Conservation (phyloP, 1,140 invertebrate genomes). For the Calosoma granatense region DNA sequence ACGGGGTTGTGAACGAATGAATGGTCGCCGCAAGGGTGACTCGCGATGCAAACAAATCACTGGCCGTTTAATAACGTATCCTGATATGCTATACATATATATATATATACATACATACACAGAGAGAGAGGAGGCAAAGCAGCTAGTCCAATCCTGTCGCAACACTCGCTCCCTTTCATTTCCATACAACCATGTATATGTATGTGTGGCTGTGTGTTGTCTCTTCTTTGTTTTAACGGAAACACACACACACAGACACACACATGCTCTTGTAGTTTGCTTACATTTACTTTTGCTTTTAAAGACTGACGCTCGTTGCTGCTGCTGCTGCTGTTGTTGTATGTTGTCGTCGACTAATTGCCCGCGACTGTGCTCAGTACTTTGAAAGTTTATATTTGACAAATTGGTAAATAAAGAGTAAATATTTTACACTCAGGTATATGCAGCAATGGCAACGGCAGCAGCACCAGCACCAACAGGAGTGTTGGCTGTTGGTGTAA, state of each 20-base stretch:
- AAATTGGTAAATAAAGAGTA: not conserved
- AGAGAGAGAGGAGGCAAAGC: constrained; percentile 14
- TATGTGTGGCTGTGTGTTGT: constrained; percentile 14
- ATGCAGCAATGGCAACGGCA: no score
- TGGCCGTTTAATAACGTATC: constrained; percentile 9
- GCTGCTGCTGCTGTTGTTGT: no score
- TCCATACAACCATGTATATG: not conserved
- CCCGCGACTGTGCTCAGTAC: no score
- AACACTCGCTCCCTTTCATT: no score
- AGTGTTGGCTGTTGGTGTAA: no score
- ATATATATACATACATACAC: constrained; percentile 10
- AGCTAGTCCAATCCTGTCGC: not conserved
- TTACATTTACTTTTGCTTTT: no score
- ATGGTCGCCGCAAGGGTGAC: constrained; percentile 10
- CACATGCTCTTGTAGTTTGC: no score
- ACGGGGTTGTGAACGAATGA: not conserved
- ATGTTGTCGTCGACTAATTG: no score
- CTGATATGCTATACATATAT: constrained; percentile 6
- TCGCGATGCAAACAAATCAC: constrained; percentile 4
- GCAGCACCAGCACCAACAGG: no score
- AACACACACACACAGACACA: constrained; percentile 14
- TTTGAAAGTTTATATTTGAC: not conserved
- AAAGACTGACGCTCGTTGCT: no score
- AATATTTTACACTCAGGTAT: no score
- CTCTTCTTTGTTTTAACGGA: constrained; percentile 16